A percentile compares a stretch with the other conserved stretches of the same genome.
Evolutionary conservation across 2,113 vertebrate genomes (phyloP).

Genomic region (Illadopsis cleaveri): DNA sequence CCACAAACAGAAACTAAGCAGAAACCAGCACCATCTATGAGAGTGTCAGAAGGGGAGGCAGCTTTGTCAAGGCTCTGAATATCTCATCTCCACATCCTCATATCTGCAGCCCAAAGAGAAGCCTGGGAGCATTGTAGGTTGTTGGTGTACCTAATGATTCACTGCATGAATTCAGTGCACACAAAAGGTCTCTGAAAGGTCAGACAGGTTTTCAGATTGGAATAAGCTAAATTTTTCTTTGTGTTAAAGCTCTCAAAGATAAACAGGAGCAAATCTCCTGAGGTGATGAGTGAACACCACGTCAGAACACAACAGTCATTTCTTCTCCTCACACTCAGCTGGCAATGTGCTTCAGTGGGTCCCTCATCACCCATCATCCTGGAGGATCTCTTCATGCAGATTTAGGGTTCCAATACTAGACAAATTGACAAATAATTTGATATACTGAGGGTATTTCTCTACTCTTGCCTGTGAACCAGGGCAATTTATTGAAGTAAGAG

Average conservation of each 20-base stretch:
- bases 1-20: background rate
- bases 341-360: background rate
- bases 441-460: background rate
- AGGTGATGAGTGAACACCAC: background rate
- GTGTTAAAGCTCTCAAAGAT: background rate
- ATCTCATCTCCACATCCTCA: background rate
- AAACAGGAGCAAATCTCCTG: background rate
- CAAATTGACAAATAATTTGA: background rate
- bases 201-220: background rate
- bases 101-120: background rate
- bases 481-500: background rate
- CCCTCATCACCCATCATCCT: background rate
- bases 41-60: background rate
- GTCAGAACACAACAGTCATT: background rate
- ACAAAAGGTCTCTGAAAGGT: background rate
- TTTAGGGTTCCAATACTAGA: background rate
- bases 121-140: background rate
- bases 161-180: background rate
- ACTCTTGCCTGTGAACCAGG: background rate
- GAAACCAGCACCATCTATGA: background rate
- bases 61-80: background rate
- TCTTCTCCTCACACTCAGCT: background rate
- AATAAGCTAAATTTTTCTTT: background rate
- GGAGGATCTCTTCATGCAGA: background rate
- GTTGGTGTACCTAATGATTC: background rate